Percentiles rank a stretch among this genome's conserved stretches.
phyloP scores from a whole-genome alignment of 2,888 invertebrate species.

The Caenorhabditis sp. region DNA sequence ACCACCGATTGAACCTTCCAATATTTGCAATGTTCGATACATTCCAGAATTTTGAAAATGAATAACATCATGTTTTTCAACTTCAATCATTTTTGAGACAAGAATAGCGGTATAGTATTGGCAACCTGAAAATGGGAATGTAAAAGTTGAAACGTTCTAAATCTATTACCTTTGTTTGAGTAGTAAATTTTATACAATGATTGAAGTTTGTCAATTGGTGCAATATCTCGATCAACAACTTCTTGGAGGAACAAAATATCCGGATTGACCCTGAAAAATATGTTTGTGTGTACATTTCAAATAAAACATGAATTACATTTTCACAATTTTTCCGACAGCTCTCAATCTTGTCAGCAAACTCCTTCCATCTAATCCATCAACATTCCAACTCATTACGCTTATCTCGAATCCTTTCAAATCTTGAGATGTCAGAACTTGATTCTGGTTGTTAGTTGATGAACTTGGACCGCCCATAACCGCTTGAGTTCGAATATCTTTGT shows the following conservation, averaged over 20 bases:
- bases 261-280: constrained; percentile 73
- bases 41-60: constrained; percentile 74
- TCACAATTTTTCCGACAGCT: constrained; percentile 74
- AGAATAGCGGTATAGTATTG: constrained; percentile 70
- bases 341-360: constrained; percentile 74
- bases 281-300: neutral
- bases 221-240: constrained; percentile 73
- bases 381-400: constrained; percentile 76
- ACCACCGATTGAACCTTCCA: constrained; percentile 69
- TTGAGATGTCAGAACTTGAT: neutral
- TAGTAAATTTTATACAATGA: constrained; percentile 72
- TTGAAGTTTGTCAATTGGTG: constrained; percentile 72
- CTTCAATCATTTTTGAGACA: constrained; percentile 61
- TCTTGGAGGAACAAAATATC: constrained; percentile 77
- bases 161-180: constrained; percentile 60
- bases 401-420: constrained; percentile 67
- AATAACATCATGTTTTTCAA: constrained; percentile 71
- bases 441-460: neutral
- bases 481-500: constrained; percentile 15
- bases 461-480: constrained; percentile 10
- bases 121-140: constrained; percentile 13
- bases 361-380: constrained; percentile 76
- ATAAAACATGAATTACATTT: constrained; percentile 67
- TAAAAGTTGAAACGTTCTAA: constrained; percentile 63
- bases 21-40: constrained; percentile 74